A percentile compares a stretch with the other conserved stretches of the same genome.
These are phyloP conservation scores for Passer domesticus DNA, from an alignment of 2,113 vertebrate species.

Conservation along the genomic window DNA sequence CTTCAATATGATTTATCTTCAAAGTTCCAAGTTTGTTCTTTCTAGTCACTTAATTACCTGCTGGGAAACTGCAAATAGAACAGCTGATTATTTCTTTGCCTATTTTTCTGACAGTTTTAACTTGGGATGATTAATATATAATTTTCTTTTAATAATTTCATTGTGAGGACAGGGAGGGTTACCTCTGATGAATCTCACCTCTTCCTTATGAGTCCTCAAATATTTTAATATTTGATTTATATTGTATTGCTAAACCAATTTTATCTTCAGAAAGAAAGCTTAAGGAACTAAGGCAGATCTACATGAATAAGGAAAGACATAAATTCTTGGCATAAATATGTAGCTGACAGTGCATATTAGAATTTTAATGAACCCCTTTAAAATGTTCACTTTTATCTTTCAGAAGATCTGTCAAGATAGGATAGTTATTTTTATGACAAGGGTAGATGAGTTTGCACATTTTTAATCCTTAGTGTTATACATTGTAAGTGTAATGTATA, in stretches of 20 bases:
- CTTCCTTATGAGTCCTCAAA: not conserved
- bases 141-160: not conserved
- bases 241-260: not conserved
- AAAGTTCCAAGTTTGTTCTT: not conserved
- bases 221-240: not conserved
- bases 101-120: not conserved
- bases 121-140: fast-evolving
- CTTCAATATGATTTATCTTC: not conserved
- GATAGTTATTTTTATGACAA: not conserved
- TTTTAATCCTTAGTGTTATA: not conserved
- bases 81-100: not conserved
- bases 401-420: not conserved
- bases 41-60: not conserved
- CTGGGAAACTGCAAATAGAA: not conserved
- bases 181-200: not conserved
- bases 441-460: not conserved
- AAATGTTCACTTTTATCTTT: not conserved
- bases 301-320: not conserved
- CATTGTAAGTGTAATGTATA: not conserved
- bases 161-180: not conserved
- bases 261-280: not conserved
- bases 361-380: not conserved
- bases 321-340: not conserved
- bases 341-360: not conserved
- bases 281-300: not conserved